Evolutionary conservation across 2,797 vertebrate species (phyloP), one percentile per base, ranked within the genome.

Genomic region (Protonibea diacanthus): DNA sequence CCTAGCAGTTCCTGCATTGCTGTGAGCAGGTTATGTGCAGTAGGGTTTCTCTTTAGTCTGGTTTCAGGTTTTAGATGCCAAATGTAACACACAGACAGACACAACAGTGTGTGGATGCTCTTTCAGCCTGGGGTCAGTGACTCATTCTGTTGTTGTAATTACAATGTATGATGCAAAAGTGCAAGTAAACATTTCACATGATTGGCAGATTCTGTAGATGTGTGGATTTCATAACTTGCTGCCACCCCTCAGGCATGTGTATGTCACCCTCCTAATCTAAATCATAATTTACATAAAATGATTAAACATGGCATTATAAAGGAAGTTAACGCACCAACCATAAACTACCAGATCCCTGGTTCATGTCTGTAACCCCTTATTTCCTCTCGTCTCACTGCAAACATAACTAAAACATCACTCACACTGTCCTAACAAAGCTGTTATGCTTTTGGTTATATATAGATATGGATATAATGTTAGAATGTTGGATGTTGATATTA

Each of bases 81-180:
- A 57, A 74, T 59, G 17, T 29, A 17, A 29, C 33, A 71, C 29
- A 68, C 23, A 23, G 13, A 61, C 33, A 59, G n/a, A 59, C 5
- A 44, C 33, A 38, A 38, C 33, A 38, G 8, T 38, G 33, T 38
- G 33, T 38, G 33, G 8, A 38, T 38, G 23, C 14, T 59, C 21
- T 21, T 25, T 51, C 15, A 6, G 53, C 44, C 18, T 27, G 13
- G 25, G 59, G 21, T 57, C 42, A 65, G 4, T 44, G 44, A 65
- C 61, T 55, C 18, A 52, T 29, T 29, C 61, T 58, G 44, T 66
- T 65, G 49, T 48, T 38, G n/a, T 65, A 74, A 74, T 65, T 27
- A 45, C 8, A 42, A 13, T 40, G 33, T 42, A 53, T 42, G 52
- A 14, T 42, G 45, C 27, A 44, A 44, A 42, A 74, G 23, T 64